Evolutionary conservation across 2,113 vertebrate species (phyloP).

Genomic region (Dasyurus viverrinus): DNA sequence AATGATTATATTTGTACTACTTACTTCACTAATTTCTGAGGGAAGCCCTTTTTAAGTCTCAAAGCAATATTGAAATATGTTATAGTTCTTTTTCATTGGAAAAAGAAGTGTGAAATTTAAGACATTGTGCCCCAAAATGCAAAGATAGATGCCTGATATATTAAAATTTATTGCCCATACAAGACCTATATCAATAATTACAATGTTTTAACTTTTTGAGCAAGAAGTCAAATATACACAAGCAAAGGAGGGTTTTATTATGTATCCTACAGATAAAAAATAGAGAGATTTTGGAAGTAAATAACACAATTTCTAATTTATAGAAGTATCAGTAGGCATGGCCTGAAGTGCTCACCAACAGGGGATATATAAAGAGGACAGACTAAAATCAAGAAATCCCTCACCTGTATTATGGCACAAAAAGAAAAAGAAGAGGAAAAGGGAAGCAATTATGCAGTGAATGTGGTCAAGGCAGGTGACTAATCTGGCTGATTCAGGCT

Average conservation of each 20-base stretch:
- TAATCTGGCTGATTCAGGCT: background rate
- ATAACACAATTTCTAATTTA: background rate
- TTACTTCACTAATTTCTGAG: background rate
- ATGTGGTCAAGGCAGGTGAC: background rate
- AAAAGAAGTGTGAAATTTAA: background rate
- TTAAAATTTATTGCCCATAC: background rate
- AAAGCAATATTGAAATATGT: background rate
- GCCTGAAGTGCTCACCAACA: background rate
- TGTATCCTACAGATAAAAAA: background rate
- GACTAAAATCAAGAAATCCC: background rate
- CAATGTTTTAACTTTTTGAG: background rate
- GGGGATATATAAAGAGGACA: background rate
- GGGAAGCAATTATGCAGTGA: background rate
- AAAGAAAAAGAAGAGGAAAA: background rate
- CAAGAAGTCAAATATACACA: background rate
- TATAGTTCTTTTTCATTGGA: background rate
- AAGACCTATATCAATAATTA: background rate
- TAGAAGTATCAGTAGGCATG: background rate
- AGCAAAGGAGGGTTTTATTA: background rate
- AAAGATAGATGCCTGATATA: background rate
- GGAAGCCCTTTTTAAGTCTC: background rate
- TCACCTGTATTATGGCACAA: background rate
- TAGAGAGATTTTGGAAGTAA: background rate
- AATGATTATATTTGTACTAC: background rate
- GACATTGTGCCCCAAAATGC: slow-evolving; percentile 8